Percentiles rank a stretch among this genome's conserved stretches.
Conservation (phyloP, 2,888 invertebrate species). For the Cosmopolites sordidus region DNA sequence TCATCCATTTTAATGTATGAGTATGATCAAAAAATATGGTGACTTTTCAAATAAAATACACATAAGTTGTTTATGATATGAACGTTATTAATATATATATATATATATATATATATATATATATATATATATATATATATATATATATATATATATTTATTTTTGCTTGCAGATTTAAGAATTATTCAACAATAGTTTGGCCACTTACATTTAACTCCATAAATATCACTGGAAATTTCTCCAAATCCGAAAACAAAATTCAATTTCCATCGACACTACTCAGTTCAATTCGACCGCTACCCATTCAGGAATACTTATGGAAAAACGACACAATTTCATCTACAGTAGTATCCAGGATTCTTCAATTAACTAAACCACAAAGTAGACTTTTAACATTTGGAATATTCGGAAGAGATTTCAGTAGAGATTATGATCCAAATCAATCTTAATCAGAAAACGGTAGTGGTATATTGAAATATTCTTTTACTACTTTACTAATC, state of each 20-base stretch:
- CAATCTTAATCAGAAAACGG: too few species aligned
- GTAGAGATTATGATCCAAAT: conserved; percentile 41
- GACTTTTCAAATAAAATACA: too few species aligned
- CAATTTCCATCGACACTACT: conserved; percentile 53
- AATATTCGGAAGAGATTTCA: conserved; percentile 54
- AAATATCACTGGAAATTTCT: conserved; percentile 48
- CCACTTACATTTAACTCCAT: conserved; percentile 51
- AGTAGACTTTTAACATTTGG: conserved; percentile 51
- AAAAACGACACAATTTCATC: conserved; percentile 18
- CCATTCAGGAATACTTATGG: conserved; percentile 33
- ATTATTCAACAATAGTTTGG: conserved; percentile 45
- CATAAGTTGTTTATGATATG: too few species aligned
- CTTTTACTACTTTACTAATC: too few species aligned
- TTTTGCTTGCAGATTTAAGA: conserved; percentile 47
- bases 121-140: too few species aligned
- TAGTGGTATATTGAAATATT: too few species aligned
- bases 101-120: too few species aligned
- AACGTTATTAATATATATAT: too few species aligned
- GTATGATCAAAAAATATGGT: too few species aligned
- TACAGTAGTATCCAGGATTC: conserved; percentile 27
- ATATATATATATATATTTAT: background rate
- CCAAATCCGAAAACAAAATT: conserved; percentile 43
- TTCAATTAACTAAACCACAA: conserved; percentile 46
- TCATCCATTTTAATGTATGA: too few species aligned
- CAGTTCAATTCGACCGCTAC: conserved; percentile 52